A percentile compares a stretch with the other conserved stretches of the same genome.
Evolutionary conservation across 2,888 invertebrate species (phyloP).

Genomic region (Arge pagana): DNA sequence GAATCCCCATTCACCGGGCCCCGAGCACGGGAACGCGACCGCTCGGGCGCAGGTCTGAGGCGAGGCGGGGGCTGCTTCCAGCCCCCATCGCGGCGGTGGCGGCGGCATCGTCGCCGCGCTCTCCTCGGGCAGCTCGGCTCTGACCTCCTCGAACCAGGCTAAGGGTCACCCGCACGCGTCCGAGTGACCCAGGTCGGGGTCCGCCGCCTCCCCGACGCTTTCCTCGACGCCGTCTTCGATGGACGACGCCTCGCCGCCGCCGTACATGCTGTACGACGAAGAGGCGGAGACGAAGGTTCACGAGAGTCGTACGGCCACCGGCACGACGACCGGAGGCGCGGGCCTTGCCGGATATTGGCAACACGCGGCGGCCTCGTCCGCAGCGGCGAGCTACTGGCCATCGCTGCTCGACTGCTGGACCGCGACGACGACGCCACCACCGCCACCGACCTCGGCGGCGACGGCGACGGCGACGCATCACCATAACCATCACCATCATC

Average conservation of each 20-base stretch:
- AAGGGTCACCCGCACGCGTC: slow-evolving; percentile 40
- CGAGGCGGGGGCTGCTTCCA: slow-evolving; percentile 56
- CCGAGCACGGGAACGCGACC: slow-evolving; percentile 49
- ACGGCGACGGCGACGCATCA: no score
- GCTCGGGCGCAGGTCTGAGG: slow-evolving; percentile 55
- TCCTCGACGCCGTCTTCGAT: slow-evolving; percentile 55
- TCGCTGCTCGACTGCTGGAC: slow-evolving; percentile 55
- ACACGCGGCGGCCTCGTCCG: slow-evolving; percentile 45
- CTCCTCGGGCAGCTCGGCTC: slow-evolving; percentile 4
- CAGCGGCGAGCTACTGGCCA: slow-evolving; percentile 52
- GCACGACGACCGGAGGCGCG: slow-evolving; percentile 22
- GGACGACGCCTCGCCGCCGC: slow-evolving; percentile 50
- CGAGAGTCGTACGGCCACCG: slow-evolving; percentile 26
- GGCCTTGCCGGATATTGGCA: slow-evolving; percentile 55
- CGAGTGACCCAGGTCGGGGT: slow-evolving; percentile 57
- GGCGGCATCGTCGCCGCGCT: no score
- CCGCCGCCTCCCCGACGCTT: slow-evolving; percentile 53
- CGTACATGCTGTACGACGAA: slow-evolving; percentile 54
- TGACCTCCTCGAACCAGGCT: slow-evolving; percentile 12
- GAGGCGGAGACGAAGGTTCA: slow-evolving; percentile 52
- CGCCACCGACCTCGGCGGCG: no score
- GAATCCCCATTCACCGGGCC: slow-evolving; percentile 52
- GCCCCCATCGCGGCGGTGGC: slow-evolving; percentile 52
- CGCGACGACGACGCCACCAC: slow-evolving; percentile 42
- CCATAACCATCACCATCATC: no score